Evolutionary conservation across 2,888 invertebrate species (phyloP).

Genomic region (Chaetogeoica ovagalla): DNA sequence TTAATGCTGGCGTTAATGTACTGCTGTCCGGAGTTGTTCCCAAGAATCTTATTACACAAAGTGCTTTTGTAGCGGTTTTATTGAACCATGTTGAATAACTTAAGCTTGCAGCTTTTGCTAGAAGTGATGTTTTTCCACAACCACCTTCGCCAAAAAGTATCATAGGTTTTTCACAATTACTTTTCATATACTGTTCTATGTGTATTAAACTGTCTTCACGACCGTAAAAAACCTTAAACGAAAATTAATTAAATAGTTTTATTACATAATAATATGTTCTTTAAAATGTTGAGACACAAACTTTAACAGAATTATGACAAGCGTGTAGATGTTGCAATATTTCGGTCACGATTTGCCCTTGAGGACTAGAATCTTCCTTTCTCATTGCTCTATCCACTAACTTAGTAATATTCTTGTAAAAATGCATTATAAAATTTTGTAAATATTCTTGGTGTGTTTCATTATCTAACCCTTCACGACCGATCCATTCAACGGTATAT

Average conservation of each 20-base stretch:
- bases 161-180: slow-evolving; percentile 82
- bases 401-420: slow-evolving; percentile 88
- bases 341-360: slow-evolving; percentile 91
- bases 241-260: not conserved
- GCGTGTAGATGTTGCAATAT: slow-evolving; percentile 93
- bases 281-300: slow-evolving; percentile 56
- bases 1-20: slow-evolving; percentile 88
- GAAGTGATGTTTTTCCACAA: slow-evolving; percentile 94
- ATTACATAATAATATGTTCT: not conserved
- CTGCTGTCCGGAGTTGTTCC: slow-evolving; percentile 98
- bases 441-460: slow-evolving; percentile 93
- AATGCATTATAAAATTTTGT: slow-evolving; percentile 90
- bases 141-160: slow-evolving; percentile 95
- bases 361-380: slow-evolving; percentile 91
- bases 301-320: slow-evolving; percentile 89
- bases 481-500: slow-evolving; percentile 96
- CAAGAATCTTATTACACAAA: slow-evolving; percentile 87
- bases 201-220: slow-evolving; percentile 81
- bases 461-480: slow-evolving; percentile 87
- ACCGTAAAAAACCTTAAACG: slow-evolving; percentile 80
- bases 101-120: slow-evolving; percentile 88
- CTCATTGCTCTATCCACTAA: slow-evolving; percentile 93
- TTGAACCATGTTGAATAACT: slow-evolving; percentile 73
- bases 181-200: slow-evolving; percentile 81
- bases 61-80: slow-evolving; percentile 70